Evolutionary conservation across 2,888 invertebrate species (phyloP).

Genomic region (Catocala nupta): DNA sequence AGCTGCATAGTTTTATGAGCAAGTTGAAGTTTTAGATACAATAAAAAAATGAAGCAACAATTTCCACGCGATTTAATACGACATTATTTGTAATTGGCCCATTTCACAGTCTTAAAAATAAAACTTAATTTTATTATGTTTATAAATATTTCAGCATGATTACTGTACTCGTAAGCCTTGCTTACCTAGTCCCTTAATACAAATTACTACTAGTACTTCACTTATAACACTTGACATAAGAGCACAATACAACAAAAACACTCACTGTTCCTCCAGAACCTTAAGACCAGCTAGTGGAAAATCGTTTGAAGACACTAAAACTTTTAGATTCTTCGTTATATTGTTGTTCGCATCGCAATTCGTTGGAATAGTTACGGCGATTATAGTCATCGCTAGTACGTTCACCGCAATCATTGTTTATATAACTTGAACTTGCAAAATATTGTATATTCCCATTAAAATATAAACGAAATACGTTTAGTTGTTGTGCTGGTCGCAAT

Average conservation of each 20-base stretch:
- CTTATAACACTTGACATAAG: too few relatives aligned
- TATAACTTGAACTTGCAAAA: slow-evolving; percentile 29
- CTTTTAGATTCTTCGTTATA: slow-evolving; percentile 85
- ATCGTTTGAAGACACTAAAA: slow-evolving; percentile 91
- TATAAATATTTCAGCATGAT: too few relatives aligned
- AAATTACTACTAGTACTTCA: too few relatives aligned
- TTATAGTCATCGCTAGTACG: slow-evolving; percentile 46
- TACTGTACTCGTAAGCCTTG: too few relatives aligned
- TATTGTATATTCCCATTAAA: slow-evolving; percentile 39
- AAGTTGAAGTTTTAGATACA: too few relatives aligned
- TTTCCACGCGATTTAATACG: too few relatives aligned
- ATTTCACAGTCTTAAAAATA: too few relatives aligned
- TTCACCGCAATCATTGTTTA: slow-evolving; percentile 50
- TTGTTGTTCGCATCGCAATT: slow-evolving; percentile 52
- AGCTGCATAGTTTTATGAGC: too few relatives aligned
- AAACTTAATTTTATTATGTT: too few relatives aligned
- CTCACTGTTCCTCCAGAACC: slow-evolving; percentile 89
- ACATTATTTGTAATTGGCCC: too few relatives aligned
- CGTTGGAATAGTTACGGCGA: slow-evolving; percentile 51
- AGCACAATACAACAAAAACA: slow-evolving; percentile 38
- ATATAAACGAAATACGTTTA: slow-evolving; percentile 39
- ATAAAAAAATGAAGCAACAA: too few relatives aligned
- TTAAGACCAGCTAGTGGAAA: slow-evolving; percentile 89
- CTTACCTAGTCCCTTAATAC: too few relatives aligned
- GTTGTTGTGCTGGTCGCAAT: slow-evolving; percentile 24